Base-by-base conservation (phyloP, 2,113 vertebrate species). In the Actenoides lindsayi region DNA sequence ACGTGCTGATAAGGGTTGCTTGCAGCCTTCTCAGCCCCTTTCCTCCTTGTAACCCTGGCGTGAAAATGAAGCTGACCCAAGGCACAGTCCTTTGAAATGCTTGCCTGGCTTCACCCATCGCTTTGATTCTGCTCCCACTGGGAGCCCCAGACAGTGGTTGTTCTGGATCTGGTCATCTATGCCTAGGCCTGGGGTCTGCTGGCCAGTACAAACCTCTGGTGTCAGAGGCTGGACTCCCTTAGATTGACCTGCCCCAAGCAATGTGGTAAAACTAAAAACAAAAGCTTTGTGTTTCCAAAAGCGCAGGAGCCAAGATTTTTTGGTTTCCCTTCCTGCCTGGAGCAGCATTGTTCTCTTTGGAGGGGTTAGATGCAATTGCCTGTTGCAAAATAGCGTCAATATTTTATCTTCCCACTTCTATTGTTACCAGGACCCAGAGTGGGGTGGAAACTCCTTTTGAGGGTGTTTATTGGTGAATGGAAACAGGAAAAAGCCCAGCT, bases 391-490 rank as follows among this genome's bases (percentile, higher is more conserved):
- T 11, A 85, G 31, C 16, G 37, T 92, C 94, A 85, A 87, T 95
- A 76, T 94, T 96, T 96, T 92, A 79, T 95, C 91, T 94, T 92
- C 91, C 87, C 87, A 53, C 63, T 94, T 74, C 94, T 84, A 96
- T 96, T 95, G 94, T 96, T 94, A 94, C 86, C 62, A 82, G 69
- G 48, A 89, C 74, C 67, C 83, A 76, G 87, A 93, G 70, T 57
- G 54, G 87, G 93, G 78, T 94, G 89, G 94, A 91, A 94, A 74
- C 70, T 79, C 80, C 84, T 94, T 95, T 87, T 76, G 94, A 89
- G 95, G 41, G 83, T 91, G 65, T 95, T 96, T 95, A 82, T 79
- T 96, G 83, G 78, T 95, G 96, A 97, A 97, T 89, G 95, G 95
- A 94, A 94, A 94, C 50, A 89, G 83, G 35, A 90, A 91, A 92